Evolutionary conservation across 2,888 invertebrate species (phyloP).

Genomic region (Pseudolycoriella hygida): DNA sequence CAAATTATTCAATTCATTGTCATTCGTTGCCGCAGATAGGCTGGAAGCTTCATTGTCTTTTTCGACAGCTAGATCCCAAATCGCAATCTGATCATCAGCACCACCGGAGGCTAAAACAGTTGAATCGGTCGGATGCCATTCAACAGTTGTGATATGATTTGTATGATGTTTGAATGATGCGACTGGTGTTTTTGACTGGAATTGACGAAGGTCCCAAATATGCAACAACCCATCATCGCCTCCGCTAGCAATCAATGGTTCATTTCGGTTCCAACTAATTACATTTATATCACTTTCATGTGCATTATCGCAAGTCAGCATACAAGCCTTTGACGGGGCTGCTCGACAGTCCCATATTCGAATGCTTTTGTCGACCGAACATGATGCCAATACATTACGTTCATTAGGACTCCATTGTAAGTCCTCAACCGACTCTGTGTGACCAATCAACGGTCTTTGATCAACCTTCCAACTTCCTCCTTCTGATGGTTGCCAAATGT

Average conservation of each 20-base stretch:
- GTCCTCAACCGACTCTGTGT: slow-evolving; percentile 89
- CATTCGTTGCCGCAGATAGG: slow-evolving; percentile 40
- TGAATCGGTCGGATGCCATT: slow-evolving; percentile 90
- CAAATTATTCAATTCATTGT: slow-evolving; percentile 45
- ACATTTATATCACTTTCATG: slow-evolving; percentile 93
- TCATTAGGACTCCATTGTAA: slow-evolving; percentile 98
- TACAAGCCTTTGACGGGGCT: slow-evolving; percentile 73
- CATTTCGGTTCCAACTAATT: slow-evolving; percentile 87
- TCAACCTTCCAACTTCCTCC: slow-evolving; percentile 77
- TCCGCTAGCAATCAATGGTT: slow-evolving; percentile 79
- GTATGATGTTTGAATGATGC: slow-evolving; percentile 93
- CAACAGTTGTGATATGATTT: slow-evolving; percentile 82
- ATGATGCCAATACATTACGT: slow-evolving; percentile 69
- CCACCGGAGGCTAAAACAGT: slow-evolving; percentile 88
- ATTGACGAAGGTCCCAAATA: slow-evolving; percentile 89
- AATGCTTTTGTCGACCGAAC: slow-evolving; percentile 77
- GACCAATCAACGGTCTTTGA: slow-evolving; percentile 72
- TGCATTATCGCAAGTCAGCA: slow-evolving; percentile 69
- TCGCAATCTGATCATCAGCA: slow-evolving; percentile 85
- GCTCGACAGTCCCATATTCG: slow-evolving; percentile 92
- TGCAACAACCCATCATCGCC: slow-evolving; percentile 92
- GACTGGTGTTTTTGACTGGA: slow-evolving; percentile 59
- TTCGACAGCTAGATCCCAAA: slow-evolving; percentile 94
- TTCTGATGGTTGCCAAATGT: slow-evolving; percentile 76
- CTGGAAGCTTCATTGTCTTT: slow-evolving; percentile 37